phyloP scores from a whole-genome alignment of 2,888 invertebrate species.

The Malachius bipustulatus region DNA sequence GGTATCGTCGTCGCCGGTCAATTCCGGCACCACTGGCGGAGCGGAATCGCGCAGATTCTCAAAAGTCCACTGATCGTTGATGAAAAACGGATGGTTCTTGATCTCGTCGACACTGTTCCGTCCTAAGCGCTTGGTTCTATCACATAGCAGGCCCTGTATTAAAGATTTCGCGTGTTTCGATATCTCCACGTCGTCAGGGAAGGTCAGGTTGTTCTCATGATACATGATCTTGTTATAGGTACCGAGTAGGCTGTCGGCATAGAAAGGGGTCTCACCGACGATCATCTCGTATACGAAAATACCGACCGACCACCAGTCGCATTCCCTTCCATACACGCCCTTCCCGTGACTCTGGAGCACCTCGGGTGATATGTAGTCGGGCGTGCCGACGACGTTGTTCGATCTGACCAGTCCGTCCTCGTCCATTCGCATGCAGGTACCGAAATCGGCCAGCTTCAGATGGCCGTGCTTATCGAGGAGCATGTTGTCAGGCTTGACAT shows the following conservation, averaged over 20 bases:
- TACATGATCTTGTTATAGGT: constrained; percentile 99
- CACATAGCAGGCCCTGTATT: constrained; percentile 85
- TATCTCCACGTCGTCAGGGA: constrained; percentile 91
- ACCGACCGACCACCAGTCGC: constrained; percentile 99
- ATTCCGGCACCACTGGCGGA: constrained; percentile 94
- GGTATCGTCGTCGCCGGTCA: constrained; percentile 93
- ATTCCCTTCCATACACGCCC: constrained; percentile 93
- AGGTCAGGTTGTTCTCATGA: constrained; percentile 88
- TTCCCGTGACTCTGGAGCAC: constrained; percentile 95
- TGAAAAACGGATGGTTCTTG: constrained; percentile 87
- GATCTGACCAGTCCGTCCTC: constrained; percentile 88
- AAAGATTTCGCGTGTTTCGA: constrained; percentile 77
- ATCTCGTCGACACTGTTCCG: constrained; percentile 91
- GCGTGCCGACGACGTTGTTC: constrained; percentile 97
- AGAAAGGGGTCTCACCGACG: constrained; percentile 97
- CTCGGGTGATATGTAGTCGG: constrained; percentile 98
- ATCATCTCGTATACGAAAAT: constrained; percentile 99
- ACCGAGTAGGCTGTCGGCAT: constrained; percentile 94
- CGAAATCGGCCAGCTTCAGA: constrained; percentile 97
- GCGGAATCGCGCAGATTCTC: constrained; percentile 87
- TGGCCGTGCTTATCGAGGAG: constrained; percentile 90
- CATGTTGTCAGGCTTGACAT: constrained; percentile 99
- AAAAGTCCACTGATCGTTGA: constrained; percentile 96
- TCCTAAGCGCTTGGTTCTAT: constrained; percentile 68
- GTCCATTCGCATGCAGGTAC: constrained; percentile 99